Conservation (phyloP, 2,113 vertebrate genomes). For the Gnathonemus longibarbis region DNA sequence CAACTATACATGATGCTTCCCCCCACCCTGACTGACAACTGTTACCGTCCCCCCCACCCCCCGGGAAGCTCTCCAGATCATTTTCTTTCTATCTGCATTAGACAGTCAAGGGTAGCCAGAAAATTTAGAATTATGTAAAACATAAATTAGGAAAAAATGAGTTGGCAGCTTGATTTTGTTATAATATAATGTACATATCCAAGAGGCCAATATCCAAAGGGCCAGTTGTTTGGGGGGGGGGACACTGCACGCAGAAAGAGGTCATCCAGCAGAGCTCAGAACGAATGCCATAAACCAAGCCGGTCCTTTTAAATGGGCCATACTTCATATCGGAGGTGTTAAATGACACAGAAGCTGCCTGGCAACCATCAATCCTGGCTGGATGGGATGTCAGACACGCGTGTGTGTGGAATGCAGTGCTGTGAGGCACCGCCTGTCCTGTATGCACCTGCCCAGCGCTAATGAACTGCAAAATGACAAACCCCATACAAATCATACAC, state of each 20-base stretch:
- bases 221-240: neutral
- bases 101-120: neutral
- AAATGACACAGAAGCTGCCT: conserved; percentile 8
- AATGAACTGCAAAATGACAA: neutral
- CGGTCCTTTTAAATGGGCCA: neutral
- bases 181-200: neutral
- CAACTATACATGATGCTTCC: too few relatives aligned
- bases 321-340: neutral
- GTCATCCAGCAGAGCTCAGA: neutral
- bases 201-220: neutral
- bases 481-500: neutral
- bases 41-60: too few relatives aligned
- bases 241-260: neutral
- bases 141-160: neutral
- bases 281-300: conserved; percentile 1
- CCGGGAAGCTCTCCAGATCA: neutral
- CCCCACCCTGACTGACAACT: too few relatives aligned
- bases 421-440: neutral
- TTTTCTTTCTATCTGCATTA: neutral
- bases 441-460: neutral
- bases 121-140: neutral
- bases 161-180: neutral
- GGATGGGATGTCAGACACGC: neutral
- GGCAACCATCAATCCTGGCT: neutral
- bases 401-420: neutral